These are phyloP conservation scores for Rhizoglyphus robini DNA, from an alignment of 1,140 invertebrate species.

Conservation along the genomic window DNA sequence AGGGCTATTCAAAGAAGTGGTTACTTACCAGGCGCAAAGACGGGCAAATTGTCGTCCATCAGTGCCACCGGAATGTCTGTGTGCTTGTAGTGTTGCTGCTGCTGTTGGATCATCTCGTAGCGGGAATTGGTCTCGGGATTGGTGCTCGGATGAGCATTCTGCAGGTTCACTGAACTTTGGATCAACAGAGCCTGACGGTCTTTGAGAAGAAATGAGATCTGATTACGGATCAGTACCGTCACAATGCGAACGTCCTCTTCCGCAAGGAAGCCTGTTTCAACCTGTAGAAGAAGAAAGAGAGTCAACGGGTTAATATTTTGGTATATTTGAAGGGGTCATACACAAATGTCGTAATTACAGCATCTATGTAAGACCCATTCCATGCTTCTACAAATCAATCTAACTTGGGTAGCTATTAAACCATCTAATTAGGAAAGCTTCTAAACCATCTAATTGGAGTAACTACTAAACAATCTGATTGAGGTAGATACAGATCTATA, in stretches of 20 bases:
- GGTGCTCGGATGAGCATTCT: constrained; percentile 11
- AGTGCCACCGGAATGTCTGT: constrained; percentile 8
- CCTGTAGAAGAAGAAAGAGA: constrained; percentile 1
- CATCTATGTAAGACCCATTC: too few relatives aligned
- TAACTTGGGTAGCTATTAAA: too few relatives aligned
- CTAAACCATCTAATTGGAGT: too few relatives aligned
- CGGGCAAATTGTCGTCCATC: constrained; percentile 7
- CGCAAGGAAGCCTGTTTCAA: constrained; percentile 66
- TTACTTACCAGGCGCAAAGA: constrained; percentile 4
- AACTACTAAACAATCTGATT: too few relatives aligned
- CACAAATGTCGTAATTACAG: background rate
- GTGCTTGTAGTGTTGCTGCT: constrained; percentile 17
- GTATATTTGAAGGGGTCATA: background rate
- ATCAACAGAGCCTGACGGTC: constrained; percentile 37
- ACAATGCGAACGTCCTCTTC: constrained; percentile 81
- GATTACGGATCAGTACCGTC: constrained; percentile 68
- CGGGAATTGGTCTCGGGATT: background rate
- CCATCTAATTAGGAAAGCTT: too few relatives aligned
- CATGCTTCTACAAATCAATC: too few relatives aligned
- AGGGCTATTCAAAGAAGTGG: background rate
- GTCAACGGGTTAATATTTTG: background rate
- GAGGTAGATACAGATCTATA: too few relatives aligned
- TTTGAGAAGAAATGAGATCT: constrained; percentile 49
- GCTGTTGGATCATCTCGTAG: constrained; percentile 16
- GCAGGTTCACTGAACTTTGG: constrained; percentile 27